These are phyloP conservation scores for Triplophysa yarkandensis DNA, from an alignment of 2,797 vertebrate genomes.

Conservation along the genomic window DNA sequence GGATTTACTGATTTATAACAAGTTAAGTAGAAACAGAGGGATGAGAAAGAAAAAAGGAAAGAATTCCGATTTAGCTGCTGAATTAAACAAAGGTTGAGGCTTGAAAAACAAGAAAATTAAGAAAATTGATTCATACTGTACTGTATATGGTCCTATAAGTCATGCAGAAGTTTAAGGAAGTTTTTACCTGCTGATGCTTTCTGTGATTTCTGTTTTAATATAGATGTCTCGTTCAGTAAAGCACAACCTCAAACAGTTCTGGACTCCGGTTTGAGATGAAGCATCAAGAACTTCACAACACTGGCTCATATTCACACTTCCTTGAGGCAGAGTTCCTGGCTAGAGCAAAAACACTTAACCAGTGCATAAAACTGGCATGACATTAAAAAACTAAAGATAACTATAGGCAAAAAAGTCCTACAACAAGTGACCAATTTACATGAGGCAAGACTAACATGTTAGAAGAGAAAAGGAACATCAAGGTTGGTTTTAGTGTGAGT, in stretches of 20 bases:
- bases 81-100: neutral
- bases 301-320: conserved; percentile 44
- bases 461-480: too few relatives aligned
- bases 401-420: too few relatives aligned
- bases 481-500: too few relatives aligned
- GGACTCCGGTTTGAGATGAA: conserved; percentile 40
- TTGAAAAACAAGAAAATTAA: neutral
- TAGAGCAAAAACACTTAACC: conserved; percentile 24
- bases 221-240: conserved; percentile 42
- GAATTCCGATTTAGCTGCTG: neutral
- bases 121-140: too few relatives aligned
- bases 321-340: conserved; percentile 47
- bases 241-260: conserved; percentile 39
- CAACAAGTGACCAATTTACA: too few relatives aligned
- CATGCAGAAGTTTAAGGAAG: neutral
- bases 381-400: too few relatives aligned
- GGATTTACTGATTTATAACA: conserved; percentile 55
- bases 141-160: too few relatives aligned
- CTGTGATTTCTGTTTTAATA: conserved; percentile 38
- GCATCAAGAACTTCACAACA: conserved; percentile 38
- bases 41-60: conserved; percentile 25
- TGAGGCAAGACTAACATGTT: too few relatives aligned
- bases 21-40: conserved; percentile 44
- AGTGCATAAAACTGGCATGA: neutral
- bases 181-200: conserved; percentile 35